Evolutionary conservation across 1,140 invertebrate genomes (phyloP), one percentile per base, ranked within the genome.

Genomic region (Tyrophagus putrescentiae): DNA sequence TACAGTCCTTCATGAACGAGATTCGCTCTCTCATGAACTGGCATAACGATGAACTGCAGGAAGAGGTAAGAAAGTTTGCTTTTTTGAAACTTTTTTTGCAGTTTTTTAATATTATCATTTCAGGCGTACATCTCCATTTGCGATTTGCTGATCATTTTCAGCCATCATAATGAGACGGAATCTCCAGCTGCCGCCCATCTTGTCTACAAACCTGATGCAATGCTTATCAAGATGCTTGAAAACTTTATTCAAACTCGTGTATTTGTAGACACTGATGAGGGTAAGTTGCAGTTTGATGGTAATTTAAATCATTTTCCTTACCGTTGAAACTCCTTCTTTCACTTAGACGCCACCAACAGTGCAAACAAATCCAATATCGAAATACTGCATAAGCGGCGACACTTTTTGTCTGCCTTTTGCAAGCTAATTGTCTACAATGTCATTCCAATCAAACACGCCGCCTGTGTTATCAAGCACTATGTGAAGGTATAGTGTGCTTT

Each of bases 401-500:
- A 94, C 70, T 92, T 96, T 70, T 75, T 98, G 48, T 90, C 94
- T 1, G 87, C 88, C 48, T 98, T 91, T 73, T 96, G 91, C 74
- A 99, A 98, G 75, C 76, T 99, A 23, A 86, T 98, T 66, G 88
- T 98, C 39, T 97, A 98, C 74, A 96, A 97, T 71, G 85, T 97
- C 63, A 82, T 97, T 68, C 87, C 87, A 3, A 91, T 92, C 2
- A 84, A 84, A 25, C 65, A 68, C 81, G 91, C 89, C 18, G 84
- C 89, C 1, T 88, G 93, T 72, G 86, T 98, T 60, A 94, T 98
- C 71, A 92, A 95, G 72, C 87, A 97, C 72, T 97, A 98, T 72
- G 89, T 96, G 53, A 95, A 91, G 77, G 85, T 87, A 71, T 68
- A 68, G 65, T 54, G 64, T 27, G 29, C 0, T 39, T n/a, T 41